Base-by-base conservation (phyloP, 2,888 invertebrate genomes). In the Hemithea aestivaria region DNA sequence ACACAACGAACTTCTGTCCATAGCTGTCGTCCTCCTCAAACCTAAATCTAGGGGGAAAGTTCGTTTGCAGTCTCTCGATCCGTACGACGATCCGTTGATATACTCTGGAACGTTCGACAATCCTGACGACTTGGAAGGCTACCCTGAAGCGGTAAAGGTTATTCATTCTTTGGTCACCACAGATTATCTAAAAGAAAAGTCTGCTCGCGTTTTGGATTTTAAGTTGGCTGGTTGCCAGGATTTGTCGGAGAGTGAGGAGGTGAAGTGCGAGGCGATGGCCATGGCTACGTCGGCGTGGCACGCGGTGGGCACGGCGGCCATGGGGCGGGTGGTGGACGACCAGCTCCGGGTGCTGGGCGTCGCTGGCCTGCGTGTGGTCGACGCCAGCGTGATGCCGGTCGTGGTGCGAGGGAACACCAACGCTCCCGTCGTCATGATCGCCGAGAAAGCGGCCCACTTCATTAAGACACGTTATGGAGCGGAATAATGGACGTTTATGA, bases 351-450 rank as follows among this genome's bases (percentile, higher is more conserved):
- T 84, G 20, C 35, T 35, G 0, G 79, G 79, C 0, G 38, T 83
- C 6, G 5, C 25, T 0, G 46, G 62, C 0, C 40, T 85, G 39
- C 55, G 84, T 7, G 80, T 84, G 20, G 82, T 51, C 4, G 84
- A 85, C 45, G 84, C 83, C 8, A 78, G 81, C 35, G 71, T 69
- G 2, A 77, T 84, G 73, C 79, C 83, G 1, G 49, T 49, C 8
- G 62, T 78, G 1, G 33, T 70, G 1, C 61, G 84, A 2, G 84
- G 80, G 0, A 85, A 84, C 47, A 83, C 81, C 2, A 81, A 83
- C 40, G 73, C 83, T 0, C 77, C 80, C 0, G 77, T 78, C 5
- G 58, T 83, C 4, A 84, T 84, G 83, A 67, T 83, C 22, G 83
- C 82, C 0, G 83, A 84, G 51, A 63, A 59, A 45, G 79, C 78